Conservation (phyloP, 2,888 invertebrate genomes). For the Noctua pronuba region DNA sequence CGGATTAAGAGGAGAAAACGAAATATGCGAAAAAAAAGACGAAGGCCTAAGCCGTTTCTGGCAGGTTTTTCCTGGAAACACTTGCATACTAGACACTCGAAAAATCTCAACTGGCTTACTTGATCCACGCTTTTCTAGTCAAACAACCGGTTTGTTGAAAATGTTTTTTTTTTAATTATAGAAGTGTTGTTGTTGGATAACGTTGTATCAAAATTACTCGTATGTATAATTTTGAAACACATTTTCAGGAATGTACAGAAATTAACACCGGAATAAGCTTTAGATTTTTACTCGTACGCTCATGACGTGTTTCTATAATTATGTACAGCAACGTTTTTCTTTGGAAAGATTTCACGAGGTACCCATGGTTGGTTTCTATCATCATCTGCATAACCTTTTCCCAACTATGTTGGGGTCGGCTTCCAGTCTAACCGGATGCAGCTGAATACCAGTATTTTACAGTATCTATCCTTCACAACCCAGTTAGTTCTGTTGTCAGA, state of each 20-base stretch:
- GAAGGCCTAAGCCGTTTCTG: slow-evolving; percentile 32
- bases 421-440: no score
- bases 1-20: slow-evolving; percentile 39
- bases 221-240: not conserved
- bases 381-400: no score
- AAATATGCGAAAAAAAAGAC: slow-evolving; percentile 26
- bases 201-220: slow-evolving; percentile 9
- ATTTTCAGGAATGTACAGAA: not conserved
- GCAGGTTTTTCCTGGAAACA: slow-evolving; percentile 21
- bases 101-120: slow-evolving; percentile 10
- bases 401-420: no score
- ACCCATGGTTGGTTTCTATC: not conserved
- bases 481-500: no score
- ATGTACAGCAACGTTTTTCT: not conserved
- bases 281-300: not conserved
- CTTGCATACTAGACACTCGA: slow-evolving; percentile 9
- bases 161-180: no score
- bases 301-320: not conserved
- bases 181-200: not conserved
- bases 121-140: not conserved
- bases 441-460: no score
- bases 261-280: not conserved
- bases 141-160: not conserved
- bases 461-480: no score
- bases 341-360: not conserved